A percentile compares a stretch with the other conserved stretches of the same genome.
Conservation (phyloP, 2,113 vertebrate species). For the Tragelaphus buxtoni region DNA sequence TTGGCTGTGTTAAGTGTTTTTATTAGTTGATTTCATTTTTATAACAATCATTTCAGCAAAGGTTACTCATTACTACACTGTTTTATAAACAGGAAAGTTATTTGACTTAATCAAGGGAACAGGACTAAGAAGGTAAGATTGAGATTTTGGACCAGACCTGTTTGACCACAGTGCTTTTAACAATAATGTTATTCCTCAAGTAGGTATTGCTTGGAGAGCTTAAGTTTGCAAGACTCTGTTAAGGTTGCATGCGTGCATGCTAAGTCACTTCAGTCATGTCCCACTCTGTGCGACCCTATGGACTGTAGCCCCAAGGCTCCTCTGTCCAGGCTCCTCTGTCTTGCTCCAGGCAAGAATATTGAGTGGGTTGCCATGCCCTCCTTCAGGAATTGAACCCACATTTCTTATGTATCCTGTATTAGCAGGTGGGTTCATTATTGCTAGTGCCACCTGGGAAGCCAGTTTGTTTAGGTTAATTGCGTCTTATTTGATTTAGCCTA, state of each 20-base stretch:
- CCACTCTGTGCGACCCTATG: no score
- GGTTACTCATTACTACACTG: background rate
- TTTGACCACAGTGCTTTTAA: background rate
- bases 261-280: background rate
- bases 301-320: background rate
- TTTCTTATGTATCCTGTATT: background rate
- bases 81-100: background rate
- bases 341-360: background rate
- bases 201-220: background rate
- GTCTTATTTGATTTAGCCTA: background rate
- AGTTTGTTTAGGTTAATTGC: background rate
- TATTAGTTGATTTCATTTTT: conserved; percentile 16
- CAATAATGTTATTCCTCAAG: background rate
- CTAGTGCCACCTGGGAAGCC: background rate
- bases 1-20: background rate
- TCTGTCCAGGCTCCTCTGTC: background rate
- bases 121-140: background rate
- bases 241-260: background rate
- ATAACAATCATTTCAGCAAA: background rate
- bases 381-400: background rate
- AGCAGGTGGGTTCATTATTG: background rate
- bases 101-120: background rate
- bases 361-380: background rate
- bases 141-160: background rate
- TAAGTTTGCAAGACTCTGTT: background rate